Base-by-base conservation (phyloP, 1,140 invertebrate species). In the Trypoxylus dichotomus region DNA sequence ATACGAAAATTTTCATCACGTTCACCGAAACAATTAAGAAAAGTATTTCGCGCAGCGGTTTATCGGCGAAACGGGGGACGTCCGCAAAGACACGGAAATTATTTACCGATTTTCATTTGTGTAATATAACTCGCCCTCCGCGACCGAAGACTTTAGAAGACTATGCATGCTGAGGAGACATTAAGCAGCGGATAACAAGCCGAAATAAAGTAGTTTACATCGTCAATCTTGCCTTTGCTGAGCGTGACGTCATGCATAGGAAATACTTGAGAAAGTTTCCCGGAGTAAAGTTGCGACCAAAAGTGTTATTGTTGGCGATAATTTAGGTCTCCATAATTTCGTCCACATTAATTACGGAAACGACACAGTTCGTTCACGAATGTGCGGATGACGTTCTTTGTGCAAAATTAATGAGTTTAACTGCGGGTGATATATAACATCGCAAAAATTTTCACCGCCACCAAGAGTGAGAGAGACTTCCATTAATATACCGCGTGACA, bases 351-450 rank as follows among this genome's bases (percentile, higher is more conserved):
- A 80, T 80, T 80, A 80, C 78, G 77, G 78, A 78, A 78, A 80
- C 77, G 77, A 80, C 79, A 80, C 79, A 78, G 77, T 78, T 78
- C 74, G 79, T 75, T 72, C 79, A 71, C 79, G 76, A 80, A 78
- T 77, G 79, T 80, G 79, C 77, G 77, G 79, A 80, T 80, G 79
- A 80, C 79, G 77, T 80, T 80, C 79, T 80, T 80, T 80, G 79
- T 78, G 75, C 47, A 74, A 78, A 80, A 80, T 80, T 80, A 80
- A 80, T 80, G 79, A 77, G 77, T 80, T 76, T 21, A 72, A 75
- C 60, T 68, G 60, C 60, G 60, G 60, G 60, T 68, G 60, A 68
- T 68, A 68, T 68, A 68, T 68, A 68, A 68, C 60, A 68, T 68
- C 60, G 60, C 60, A 68, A 24, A 68, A 68, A 68, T 68, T 68